These are phyloP conservation scores for Carollia perspicillata DNA, from an alignment of 2,113 vertebrate species.

Conservation along the genomic window DNA sequence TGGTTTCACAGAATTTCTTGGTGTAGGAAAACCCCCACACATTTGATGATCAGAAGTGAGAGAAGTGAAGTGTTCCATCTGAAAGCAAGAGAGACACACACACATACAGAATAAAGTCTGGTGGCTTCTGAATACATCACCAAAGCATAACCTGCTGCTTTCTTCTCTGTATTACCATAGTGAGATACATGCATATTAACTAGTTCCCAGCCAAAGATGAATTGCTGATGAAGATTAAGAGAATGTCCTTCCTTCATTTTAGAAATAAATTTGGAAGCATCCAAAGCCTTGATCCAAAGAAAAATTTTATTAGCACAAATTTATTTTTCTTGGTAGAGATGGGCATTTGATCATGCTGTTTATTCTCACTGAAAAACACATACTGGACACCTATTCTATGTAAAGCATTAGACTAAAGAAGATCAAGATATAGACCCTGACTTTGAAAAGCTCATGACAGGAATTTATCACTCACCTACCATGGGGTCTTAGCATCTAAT, in stretches of 20 bases:
- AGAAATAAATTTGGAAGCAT: neutral
- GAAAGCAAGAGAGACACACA: neutral
- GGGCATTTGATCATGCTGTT: neutral
- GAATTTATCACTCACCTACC: neutral
- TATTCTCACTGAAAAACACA: neutral
- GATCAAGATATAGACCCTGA: neutral
- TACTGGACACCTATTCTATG: rapidly evolving
- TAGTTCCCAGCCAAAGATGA: neutral
- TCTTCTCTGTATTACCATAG: neutral
- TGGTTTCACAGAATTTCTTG: neutral
- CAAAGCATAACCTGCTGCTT: neutral
- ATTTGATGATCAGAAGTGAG: neutral
- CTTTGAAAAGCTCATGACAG: neutral
- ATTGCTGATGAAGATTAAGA: neutral
- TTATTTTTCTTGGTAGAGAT: neutral
- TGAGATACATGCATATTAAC: neutral
- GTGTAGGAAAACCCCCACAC: neutral
- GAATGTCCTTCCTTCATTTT: neutral
- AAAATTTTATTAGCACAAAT: neutral
- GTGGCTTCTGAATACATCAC: neutral
- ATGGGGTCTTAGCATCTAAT: neutral
- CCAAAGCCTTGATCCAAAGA: neutral
- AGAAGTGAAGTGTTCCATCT: neutral
- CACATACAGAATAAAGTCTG: neutral
- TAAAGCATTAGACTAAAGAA: neutral